Percentiles rank a stretch among this genome's conserved stretches.
Conservation (phyloP, 2,113 vertebrate species). For the Hypanus sabinus region DNA sequence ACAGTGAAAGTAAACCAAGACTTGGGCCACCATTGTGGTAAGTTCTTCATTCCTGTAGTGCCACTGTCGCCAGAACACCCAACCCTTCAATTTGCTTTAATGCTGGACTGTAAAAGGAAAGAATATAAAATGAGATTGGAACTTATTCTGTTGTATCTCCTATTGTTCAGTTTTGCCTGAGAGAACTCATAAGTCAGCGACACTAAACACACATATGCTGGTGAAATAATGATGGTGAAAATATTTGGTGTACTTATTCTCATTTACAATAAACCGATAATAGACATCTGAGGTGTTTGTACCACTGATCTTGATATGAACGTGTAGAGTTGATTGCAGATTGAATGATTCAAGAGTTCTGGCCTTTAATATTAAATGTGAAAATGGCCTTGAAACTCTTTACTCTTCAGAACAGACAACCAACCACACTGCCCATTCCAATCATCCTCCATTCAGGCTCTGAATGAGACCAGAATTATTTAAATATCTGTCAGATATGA, state of each 20-base stretch:
- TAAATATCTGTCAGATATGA: too few relatives aligned
- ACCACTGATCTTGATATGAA: not conserved
- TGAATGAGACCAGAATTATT: not conserved
- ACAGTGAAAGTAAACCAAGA: not conserved
- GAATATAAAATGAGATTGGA: not conserved
- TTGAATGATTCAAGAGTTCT: not conserved
- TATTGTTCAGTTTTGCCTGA: not conserved
- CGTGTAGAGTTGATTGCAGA: not conserved
- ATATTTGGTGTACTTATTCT: not conserved
- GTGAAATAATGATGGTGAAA: not conserved
- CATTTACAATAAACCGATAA: not conserved
- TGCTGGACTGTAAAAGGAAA: not conserved
- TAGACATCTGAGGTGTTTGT: not conserved
- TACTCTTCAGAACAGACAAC: not conserved
- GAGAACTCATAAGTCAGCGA: not conserved
- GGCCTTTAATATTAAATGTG: not conserved
- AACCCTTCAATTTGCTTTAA: not conserved
- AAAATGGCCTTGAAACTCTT: not conserved
- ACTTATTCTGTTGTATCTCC: not conserved
- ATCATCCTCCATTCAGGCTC: not conserved
- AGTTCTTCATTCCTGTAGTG: not conserved
- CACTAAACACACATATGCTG: not conserved
- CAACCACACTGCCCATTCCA: not conserved
- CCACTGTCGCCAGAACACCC: not conserved
- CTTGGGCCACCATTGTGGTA: not conserved